Evolutionary conservation across 1,140 invertebrate species (phyloP), one percentile per base, ranked within the genome.

Genomic region (Tetramorium parvispinum): DNA sequence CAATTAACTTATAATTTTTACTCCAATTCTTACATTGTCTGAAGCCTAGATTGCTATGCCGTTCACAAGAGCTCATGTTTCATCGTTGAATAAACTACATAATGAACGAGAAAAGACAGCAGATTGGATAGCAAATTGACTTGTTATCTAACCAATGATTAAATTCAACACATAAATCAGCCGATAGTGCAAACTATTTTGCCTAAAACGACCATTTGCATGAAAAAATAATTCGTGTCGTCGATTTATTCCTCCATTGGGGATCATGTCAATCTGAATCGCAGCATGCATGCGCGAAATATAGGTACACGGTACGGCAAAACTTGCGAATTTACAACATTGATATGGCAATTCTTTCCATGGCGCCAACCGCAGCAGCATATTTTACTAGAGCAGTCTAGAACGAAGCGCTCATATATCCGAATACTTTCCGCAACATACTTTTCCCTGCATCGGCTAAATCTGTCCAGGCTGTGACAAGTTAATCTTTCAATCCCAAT

Each of bases 251-350:
- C 73, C 53, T 46, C 79, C 57, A 18, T 53, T 73, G 79, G 68
- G 68, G 57, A 61, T 75, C 68, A 75, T 24, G 79, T 27, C 68
- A 49, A 71, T 83, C n/a, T 75, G 37, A 83, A 75, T 61, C 79
- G 21, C 37, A 49, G 46, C 32, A 32, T 49, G 65, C 65, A 43
- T 71, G 21, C 51, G 24, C 43, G 68, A 68, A 46, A 68, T 40
- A 40, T 55, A 83, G 37, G 4, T 59, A 49, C 13, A 49, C 16
- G 40, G 66, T 57, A 49, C 40, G 79, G 79, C 18, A n/a, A 83
- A 83, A 83, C 40, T 83, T 75, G 79, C 53, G 79, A 83, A 75
- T 83, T 83, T 83, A 83, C 79, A 83, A 83, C 68, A 73, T 61
- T 73, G 79, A 73, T 83, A 46, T 43, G 40, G 79, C 79, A 75